These are phyloP conservation scores for Coregonus ussuriensis DNA, from an alignment of 2,797 vertebrate genomes.

Conservation along the genomic window DNA sequence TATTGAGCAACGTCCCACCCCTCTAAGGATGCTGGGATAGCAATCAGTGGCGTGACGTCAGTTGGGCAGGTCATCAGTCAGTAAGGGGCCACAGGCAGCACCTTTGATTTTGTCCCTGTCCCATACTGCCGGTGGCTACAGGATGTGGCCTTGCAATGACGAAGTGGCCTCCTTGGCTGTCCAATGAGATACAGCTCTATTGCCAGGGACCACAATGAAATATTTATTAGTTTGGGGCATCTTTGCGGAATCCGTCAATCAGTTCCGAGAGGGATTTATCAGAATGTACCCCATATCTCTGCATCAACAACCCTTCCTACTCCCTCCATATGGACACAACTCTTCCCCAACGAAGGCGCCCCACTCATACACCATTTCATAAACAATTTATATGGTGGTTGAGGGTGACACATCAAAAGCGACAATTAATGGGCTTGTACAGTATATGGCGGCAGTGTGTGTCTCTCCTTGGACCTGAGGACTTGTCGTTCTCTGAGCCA, in stretches of 20 bases:
- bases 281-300: conserved; percentile 60
- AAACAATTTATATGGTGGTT: conserved; percentile 66
- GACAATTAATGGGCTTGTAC: conserved; percentile 44
- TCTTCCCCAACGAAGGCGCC: conserved; percentile 65
- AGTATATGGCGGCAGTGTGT: background rate
- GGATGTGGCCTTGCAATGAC: conserved; percentile 71
- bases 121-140: conserved; percentile 33
- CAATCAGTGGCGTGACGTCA: conserved; percentile 54
- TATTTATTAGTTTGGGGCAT: conserved; percentile 64
- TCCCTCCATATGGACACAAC: conserved; percentile 64
- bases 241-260: conserved; percentile 67
- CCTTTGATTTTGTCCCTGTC: conserved; percentile 55
- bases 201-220: conserved; percentile 61
- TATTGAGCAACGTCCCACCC: conserved; percentile 40
- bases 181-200: conserved; percentile 71
- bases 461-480: conserved; percentile 35
- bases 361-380: conserved; percentile 59
- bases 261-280: conserved; percentile 67
- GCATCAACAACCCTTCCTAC: conserved; percentile 61
- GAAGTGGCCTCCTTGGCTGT: conserved; percentile 69
- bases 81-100: conserved; percentile 47
- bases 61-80: conserved; percentile 65
- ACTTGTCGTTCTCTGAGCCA: background rate
- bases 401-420: conserved; percentile 45
- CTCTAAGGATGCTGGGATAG: conserved; percentile 44